Conservation (phyloP, 2,113 vertebrate genomes). For the Oreochromis tanganicae region DNA sequence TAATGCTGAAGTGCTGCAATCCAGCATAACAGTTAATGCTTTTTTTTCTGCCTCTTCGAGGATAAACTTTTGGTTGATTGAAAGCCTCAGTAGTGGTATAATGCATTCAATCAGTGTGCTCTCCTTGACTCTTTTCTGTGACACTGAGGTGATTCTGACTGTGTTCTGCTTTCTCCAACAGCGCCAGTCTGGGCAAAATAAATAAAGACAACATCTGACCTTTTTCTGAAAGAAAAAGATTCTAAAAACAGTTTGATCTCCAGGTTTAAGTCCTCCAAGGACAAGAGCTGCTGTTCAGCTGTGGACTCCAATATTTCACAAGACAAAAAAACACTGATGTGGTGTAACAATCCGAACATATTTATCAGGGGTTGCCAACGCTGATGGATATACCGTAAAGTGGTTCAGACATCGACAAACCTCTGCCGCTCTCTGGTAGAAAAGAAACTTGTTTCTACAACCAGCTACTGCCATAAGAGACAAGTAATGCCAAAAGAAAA, state of each 20-base stretch:
- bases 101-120: neutral
- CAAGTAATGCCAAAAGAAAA: neutral
- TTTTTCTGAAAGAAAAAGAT: constrained; percentile 2
- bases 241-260: neutral
- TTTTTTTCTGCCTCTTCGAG: neutral
- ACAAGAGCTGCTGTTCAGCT: neutral
- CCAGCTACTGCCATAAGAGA: neutral
- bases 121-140: neutral
- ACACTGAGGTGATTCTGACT: neutral
- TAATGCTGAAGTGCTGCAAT: neutral
- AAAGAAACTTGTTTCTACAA: neutral
- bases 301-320: neutral
- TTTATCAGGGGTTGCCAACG: neutral
- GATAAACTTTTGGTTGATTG: neutral
- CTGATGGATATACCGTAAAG: neutral
- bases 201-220: neutral
- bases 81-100: neutral
- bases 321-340: neutral
- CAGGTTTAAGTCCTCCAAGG: neutral
- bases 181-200: neutral
- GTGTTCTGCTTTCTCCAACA: neutral
- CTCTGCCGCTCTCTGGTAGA: neutral
- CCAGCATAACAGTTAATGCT: neutral
- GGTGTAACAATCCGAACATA: neutral
- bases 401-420: neutral